Evolutionary conservation across 2,113 vertebrate genomes (phyloP).

Genomic region (Gopherus flavomarginatus): DNA sequence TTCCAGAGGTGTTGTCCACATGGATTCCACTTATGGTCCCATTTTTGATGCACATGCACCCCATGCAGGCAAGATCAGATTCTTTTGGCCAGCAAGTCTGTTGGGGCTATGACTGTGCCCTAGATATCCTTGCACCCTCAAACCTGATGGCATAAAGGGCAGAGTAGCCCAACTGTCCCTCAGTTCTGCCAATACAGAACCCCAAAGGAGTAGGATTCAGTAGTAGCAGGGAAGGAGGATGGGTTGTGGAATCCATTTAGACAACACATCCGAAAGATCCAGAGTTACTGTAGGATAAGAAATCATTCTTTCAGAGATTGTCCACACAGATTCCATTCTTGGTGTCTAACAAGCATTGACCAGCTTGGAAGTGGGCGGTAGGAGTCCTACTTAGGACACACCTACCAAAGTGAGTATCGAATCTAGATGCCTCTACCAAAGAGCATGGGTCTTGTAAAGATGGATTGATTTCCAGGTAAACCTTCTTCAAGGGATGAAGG

Average conservation of each 20-base stretch:
- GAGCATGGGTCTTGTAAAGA: neutral
- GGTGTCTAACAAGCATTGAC: neutral
- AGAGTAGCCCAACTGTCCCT: neutral
- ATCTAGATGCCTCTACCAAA: neutral
- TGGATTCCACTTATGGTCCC: neutral
- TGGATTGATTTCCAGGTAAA: neutral
- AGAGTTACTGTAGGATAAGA: neutral
- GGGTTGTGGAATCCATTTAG: neutral
- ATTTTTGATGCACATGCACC: neutral
- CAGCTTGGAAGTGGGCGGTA: neutral
- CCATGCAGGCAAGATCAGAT: neutral
- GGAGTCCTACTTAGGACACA: neutral
- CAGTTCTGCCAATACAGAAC: neutral
- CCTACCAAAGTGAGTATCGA: neutral
- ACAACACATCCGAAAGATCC: neutral
- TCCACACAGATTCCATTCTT: neutral
- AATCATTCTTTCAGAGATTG: neutral
- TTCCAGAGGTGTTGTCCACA: neutral
- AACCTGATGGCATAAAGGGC: neutral
- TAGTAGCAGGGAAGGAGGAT: neutral
- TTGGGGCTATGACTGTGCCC: neutral
- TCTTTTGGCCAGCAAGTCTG: neutral
- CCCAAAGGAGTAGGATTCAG: neutral
- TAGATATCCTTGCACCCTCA: neutral
- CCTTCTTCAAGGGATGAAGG: neutral